Base-by-base conservation (phyloP, 2,797 vertebrate genomes). In the Emydoidea blandingii region DNA sequence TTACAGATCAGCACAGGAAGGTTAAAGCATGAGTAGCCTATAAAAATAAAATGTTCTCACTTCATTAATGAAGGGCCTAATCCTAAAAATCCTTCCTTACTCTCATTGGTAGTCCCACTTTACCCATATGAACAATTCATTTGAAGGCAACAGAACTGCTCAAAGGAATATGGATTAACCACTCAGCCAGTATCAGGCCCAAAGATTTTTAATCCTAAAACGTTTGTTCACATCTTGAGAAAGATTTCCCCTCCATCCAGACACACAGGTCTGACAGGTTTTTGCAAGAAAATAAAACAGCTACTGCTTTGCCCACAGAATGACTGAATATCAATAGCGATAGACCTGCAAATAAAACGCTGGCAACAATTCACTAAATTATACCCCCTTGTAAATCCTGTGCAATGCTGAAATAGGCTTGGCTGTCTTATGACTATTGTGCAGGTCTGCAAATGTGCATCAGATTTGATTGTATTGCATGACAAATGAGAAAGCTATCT, bases 391-490 rank as follows among this genome's bases (percentile, higher is more conserved):
- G 76, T 76, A 72, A 31, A 57, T 16, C 88, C 83, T 79, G 0
- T 52, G 57, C 74, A 81, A 68, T 78, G 88, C 74, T 79, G 89
- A 85, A 81, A 57, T 62, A 81, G 72, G 52, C 3, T 47, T 2
- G 56, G 29, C 81, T 44, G 56, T 84, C 91, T 96, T 95, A 93
- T 95, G 92, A 82, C 59, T 54, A 59, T 31, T 85, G 62, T 65
- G 78, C 96, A 97, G 95, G 81, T 91, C 89, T 97, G 88, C 85
- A 93, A 86, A 91, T 94, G 85, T 94, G 90, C 89, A 96, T 85
- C 86, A 53, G 88, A 88, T 93, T 91, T 96, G 65, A 94, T 89
- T 93, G 65, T 19, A 65, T n/a, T 85, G 82, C 91, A 84, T 81
- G 68, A 87, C 50, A 95, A 95, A 95, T 80, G 78, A 85, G 78